A percentile compares a stretch with the other conserved stretches of the same genome.
These are phyloP conservation scores for Probosciger aterrimus DNA, from an alignment of 2,113 vertebrate genomes.

Conservation along the genomic window DNA sequence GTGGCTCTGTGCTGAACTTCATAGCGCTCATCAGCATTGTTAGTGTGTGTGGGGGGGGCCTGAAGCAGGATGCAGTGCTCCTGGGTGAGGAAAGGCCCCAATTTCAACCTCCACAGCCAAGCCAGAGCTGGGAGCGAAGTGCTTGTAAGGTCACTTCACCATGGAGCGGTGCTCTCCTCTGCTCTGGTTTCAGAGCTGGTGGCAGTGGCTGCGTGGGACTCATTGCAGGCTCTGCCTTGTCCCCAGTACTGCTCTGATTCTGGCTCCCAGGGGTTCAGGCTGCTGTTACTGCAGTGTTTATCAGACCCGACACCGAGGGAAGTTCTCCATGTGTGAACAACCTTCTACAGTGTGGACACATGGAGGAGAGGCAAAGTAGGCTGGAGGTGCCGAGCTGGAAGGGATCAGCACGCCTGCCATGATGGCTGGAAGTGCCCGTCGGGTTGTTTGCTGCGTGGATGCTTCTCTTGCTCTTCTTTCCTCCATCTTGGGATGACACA, in stretches of 20 bases:
- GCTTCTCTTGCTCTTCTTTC: not conserved
- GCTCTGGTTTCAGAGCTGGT: not conserved
- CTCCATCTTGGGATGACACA: not conserved
- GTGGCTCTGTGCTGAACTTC: not conserved
- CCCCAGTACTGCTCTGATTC: not conserved
- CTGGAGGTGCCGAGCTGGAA: not conserved
- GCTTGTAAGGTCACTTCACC: not conserved
- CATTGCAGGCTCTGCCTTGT: not conserved
- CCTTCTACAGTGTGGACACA: accelerated
- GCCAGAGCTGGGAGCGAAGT: not conserved
- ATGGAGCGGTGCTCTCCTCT: not conserved
- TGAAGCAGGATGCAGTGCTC: not conserved
- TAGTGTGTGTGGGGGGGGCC: too few species aligned
- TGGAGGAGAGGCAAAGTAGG: not conserved
- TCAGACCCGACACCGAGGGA: not conserved
- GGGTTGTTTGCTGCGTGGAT: not conserved
- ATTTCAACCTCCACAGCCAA: not conserved
- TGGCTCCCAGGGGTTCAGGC: not conserved
- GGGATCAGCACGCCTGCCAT: accelerated
- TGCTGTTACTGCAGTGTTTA: not conserved
- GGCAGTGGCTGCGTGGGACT: not conserved
- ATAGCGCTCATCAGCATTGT: not conserved
- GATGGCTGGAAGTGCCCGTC: not conserved
- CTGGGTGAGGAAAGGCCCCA: not conserved
- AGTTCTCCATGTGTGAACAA: not conserved